A percentile compares a stretch with the other conserved stretches of the same genome.
Conservation (phyloP, 2,113 vertebrate species). For the Balaeniceps rex region DNA sequence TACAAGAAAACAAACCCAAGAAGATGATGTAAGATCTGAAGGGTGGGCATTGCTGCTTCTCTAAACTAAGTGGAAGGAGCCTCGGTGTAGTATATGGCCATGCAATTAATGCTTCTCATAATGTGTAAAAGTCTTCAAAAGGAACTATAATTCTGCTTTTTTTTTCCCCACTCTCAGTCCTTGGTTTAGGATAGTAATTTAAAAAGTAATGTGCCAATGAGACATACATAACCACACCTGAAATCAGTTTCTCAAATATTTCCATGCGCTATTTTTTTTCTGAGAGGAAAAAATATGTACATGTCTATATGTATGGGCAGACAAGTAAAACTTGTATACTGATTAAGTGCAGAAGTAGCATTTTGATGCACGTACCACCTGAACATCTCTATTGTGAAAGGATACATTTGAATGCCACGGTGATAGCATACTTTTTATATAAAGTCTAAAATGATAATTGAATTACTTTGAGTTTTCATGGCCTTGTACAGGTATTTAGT, state of each 20-base stretch:
- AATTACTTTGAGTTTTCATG: conserved; percentile 7
- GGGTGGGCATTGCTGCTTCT: neutral
- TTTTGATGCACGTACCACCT: neutral
- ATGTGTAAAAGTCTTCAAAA: neutral
- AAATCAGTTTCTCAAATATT: neutral
- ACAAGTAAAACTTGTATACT: neutral
- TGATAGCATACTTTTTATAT: neutral
- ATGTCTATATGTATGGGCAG: neutral
- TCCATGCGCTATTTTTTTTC: neutral
- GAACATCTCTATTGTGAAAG: neutral
- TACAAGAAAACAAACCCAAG: neutral
- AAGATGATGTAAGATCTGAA: neutral
- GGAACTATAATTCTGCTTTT: neutral
- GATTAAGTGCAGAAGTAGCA: neutral
- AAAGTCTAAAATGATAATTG: neutral
- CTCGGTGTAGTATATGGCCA: neutral
- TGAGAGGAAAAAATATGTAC: too few species aligned
- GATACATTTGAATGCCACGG: neutral
- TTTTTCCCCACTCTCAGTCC: too few species aligned
- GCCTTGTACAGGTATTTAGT: conserved; percentile 22
- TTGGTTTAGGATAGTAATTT: neutral
- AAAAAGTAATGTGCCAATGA: neutral
- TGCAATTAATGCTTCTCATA: neutral
- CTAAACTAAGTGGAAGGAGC: neutral
- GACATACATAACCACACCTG: accelerated